Evolutionary conservation across 1,140 invertebrate species (phyloP), one percentile per base, ranked within the genome.

Genomic region (Cydia strobilella): DNA sequence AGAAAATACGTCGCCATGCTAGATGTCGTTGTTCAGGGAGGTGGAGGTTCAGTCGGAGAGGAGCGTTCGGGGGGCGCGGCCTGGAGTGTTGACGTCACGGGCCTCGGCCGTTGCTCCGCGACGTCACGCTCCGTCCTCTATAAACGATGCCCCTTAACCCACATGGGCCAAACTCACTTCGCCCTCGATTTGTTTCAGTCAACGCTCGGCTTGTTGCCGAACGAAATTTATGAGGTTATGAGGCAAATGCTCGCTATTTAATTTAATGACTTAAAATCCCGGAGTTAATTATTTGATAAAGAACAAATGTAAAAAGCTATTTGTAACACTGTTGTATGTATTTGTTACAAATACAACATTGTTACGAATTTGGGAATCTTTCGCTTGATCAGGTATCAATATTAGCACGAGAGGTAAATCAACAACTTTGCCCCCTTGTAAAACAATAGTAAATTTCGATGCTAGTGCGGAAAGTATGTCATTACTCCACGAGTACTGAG

Each of bases 1-100:
- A 59, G 54, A 3, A 54, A 54, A 7, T 54, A 18, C 51, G 6
- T 4, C 48, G 15, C 15, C n/a, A 51, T n/a, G 48, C 48, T 51
- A 7, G 48, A 51, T 51, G 48, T 51, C 15, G 54, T 59, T 59
- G 54, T 65, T 65, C 27, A 66, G 69, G 48, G 59, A 78, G 76
- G 69, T 76, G 75, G 75, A 63, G 74, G 73, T 59, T 59, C 20
- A 51, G 54, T n/a, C 54, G 54, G 76, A 66, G 74, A 75, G 75
- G 75, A 59, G 76, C 81, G 80, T 62, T 63, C 74, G 76, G 77
- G 82, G 82, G 73, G 74, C 74, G 76, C 79, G 82, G 82, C 78
- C 78, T 71, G 77, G 62, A 59, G 74, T 42, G 18, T 74, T 76
- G 77, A 79, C 75, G 81, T 73, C 73, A 77, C 77, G 77, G 75